These are phyloP conservation scores for Drosophila ogumai DNA, from an alignment of 1,140 invertebrate genomes.

Conservation along the genomic window DNA sequence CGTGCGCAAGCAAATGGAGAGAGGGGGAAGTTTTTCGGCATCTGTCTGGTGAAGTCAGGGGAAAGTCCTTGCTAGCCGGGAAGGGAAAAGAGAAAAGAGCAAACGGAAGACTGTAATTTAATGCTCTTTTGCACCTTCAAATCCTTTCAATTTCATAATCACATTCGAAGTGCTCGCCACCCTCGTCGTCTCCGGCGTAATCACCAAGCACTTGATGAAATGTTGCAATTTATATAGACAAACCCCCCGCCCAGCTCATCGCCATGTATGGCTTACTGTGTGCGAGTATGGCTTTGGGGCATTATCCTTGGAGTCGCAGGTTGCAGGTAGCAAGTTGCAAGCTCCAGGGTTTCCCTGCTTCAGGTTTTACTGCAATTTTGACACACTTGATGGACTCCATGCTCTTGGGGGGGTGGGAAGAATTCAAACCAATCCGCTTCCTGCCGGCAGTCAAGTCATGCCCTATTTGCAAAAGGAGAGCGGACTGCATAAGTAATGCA, in stretches of 20 bases:
- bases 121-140: conserved; percentile 75
- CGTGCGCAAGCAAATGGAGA: conserved; percentile 1
- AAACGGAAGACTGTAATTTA: conserved; percentile 68
- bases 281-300: conserved; percentile 36
- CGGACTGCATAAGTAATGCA: conserved; percentile 52
- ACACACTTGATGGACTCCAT: conserved; percentile 74
- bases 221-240: conserved; percentile 80
- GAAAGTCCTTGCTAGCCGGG: conserved; percentile 28
- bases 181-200: conserved; percentile 43
- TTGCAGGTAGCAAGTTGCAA: conserved; percentile 33
- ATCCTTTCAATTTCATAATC: conserved; percentile 75
- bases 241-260: conserved; percentile 18
- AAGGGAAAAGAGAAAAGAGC: neutral
- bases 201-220: conserved; percentile 77
- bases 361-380: conserved; percentile 74
- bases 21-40: conserved; percentile 3
- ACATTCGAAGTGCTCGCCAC: conserved; percentile 51
- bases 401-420: conserved; percentile 42
- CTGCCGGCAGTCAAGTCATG: conserved; percentile 21
- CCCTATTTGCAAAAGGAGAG: conserved; percentile 42
- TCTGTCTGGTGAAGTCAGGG: conserved; percentile 27
- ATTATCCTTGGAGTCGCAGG: conserved; percentile 54
- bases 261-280: conserved; percentile 29
- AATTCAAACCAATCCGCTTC: neutral
- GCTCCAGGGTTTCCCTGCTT: conserved; percentile 37